Evolutionary conservation across 2,888 invertebrate genomes (phyloP), one percentile per base, ranked within the genome.

Genomic region (Archips crataeganus): DNA sequence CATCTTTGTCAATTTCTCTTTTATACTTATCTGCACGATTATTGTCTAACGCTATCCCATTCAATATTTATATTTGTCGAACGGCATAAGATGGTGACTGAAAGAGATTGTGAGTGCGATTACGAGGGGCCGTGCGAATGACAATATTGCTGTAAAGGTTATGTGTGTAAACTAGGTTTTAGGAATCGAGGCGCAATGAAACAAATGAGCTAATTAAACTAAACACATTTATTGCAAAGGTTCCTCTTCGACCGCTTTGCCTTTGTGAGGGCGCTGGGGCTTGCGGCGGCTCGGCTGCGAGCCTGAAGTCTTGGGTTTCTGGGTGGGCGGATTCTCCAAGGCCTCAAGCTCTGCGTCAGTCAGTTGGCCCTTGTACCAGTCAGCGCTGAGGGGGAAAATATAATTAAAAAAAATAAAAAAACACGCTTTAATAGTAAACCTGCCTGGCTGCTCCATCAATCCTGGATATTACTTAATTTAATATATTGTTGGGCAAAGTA

Each of bases 341-440:
- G 97, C 97, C 0, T 96, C 96, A 74, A 98, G 88, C 86, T 98
- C 96, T 57, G 96, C 96, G 77, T 98, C 98, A 9, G 97, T 97
- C 82, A 98, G 90, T 78, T 97, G 96, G 59, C 96, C 98, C 87
- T 98, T 98, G 94, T 98, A 98, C 98, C 98, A 98, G 84, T 98
- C 98, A 79, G 96, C 97, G 89, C 98, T 98, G 90, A 62, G 47
- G 9, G 34, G 13, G 49, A 45, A n/a, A 32, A 32, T 42, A 11
- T 23, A 10, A 60, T n/a, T 68, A 2, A 15, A 23, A 32, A n/a
- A n/a, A 5, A 2, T 15, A n/a, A n/a, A 23, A 23, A 23, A 23
- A 23, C 23, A 23, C 23, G 23, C 23, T 23, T 23, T 23, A 23
- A 23, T 23, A 23, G 23, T 23, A 23, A 23, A 23, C 23, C 23